These are phyloP conservation scores for Rhyacophila evoluta DNA, from an alignment of 2,888 invertebrate genomes.

Conservation along the genomic window DNA sequence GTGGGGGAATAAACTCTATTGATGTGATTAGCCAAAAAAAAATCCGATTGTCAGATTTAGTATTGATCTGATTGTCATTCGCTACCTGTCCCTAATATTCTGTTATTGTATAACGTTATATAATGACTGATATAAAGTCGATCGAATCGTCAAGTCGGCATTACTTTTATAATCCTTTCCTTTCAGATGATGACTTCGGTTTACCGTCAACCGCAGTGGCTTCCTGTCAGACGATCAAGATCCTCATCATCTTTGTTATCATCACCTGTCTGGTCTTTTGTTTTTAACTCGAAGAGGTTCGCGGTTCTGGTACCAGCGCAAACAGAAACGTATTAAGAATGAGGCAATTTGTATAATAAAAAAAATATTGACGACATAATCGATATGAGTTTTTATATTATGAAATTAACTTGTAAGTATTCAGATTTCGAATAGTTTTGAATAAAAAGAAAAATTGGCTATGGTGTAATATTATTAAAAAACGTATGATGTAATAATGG, in stretches of 20 bases:
- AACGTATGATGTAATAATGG: too few relatives aligned
- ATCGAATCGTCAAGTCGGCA: background rate
- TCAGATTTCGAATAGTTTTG: too few relatives aligned
- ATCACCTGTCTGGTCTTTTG: constrained; percentile 19
- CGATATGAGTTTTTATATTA: too few relatives aligned
- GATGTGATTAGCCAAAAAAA: too few relatives aligned
- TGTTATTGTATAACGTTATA: too few relatives aligned
- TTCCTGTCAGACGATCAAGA: constrained; percentile 37
- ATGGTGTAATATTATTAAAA: too few relatives aligned
- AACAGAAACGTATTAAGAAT: background rate
- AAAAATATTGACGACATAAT: too few relatives aligned
- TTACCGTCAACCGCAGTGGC: constrained; percentile 42
- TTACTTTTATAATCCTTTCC: background rate
- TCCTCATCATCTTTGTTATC: background rate
- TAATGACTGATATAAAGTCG: too few relatives aligned
- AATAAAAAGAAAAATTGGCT: too few relatives aligned
- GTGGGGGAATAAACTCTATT: too few relatives aligned
- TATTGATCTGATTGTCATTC: background rate
- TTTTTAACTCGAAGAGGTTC: constrained; percentile 16
- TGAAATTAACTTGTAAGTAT: too few relatives aligned
- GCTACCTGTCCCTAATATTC: background rate
- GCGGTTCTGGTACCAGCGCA: background rate
- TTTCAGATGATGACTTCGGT: constrained; percentile 10
- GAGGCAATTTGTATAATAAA: background rate
- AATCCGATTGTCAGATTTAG: background rate